These are phyloP conservation scores for Chymomyza fuscimana DNA, from an alignment of 2,888 invertebrate species.

Conservation along the genomic window DNA sequence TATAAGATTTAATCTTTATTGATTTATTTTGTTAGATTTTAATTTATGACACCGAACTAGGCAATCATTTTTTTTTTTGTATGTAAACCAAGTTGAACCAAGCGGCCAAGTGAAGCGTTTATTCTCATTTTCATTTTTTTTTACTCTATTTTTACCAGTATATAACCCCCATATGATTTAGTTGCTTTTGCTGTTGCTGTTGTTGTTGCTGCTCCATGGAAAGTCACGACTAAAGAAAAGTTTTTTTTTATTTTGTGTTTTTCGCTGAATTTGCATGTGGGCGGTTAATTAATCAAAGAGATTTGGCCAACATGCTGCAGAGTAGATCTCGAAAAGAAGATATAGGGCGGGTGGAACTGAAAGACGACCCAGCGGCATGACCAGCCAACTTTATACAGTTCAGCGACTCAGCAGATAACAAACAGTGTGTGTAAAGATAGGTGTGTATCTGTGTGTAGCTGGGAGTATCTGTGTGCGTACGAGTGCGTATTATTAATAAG, in stretches of 20 bases:
- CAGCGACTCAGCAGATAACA: background rate
- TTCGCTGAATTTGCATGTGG: slow-evolving; percentile 59
- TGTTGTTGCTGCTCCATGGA: background rate
- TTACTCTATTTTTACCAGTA: background rate
- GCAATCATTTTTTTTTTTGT: slow-evolving; percentile 60
- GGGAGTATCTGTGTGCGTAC: slow-evolving; percentile 30
- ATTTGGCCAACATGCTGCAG: slow-evolving; percentile 11
- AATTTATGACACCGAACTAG: slow-evolving; percentile 73
- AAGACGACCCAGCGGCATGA: background rate
- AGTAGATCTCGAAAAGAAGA: background rate
- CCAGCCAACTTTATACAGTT: background rate
- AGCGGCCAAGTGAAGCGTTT: background rate
- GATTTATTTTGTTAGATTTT: slow-evolving; percentile 77
- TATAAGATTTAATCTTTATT: slow-evolving; percentile 77
- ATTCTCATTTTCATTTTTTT: background rate
- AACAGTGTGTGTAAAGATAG: slow-evolving; percentile 23
- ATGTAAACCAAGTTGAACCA: background rate
- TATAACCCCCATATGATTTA: background rate
- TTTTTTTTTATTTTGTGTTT: slow-evolving; percentile 10
- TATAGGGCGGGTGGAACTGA: background rate
- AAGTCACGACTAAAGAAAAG: background rate
- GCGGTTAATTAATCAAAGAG: slow-evolving; percentile 56
- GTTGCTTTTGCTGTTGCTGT: slow-evolving; percentile 7
- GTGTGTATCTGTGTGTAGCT: slow-evolving; percentile 27
- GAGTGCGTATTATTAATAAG: slow-evolving; percentile 62